Base-by-base conservation (phyloP, 1,140 invertebrate genomes). In the Papilio helenus region DNA sequence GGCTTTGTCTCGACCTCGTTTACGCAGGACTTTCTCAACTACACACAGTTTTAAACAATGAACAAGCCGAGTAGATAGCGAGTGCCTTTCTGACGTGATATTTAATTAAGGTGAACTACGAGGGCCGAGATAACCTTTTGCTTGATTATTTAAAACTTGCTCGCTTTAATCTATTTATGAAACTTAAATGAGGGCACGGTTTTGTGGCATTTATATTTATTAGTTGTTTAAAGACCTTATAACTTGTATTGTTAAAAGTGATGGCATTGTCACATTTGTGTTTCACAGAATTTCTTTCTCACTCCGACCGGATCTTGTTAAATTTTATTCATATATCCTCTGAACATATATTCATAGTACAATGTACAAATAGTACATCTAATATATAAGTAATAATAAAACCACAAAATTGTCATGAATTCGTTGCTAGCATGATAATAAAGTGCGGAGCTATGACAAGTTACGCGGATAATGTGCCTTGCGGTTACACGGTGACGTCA, bases 91-190 rank as follows among this genome's bases (percentile, higher is more conserved):
- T 68, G 61, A 68, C 61, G 14, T 68, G 12, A 68, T 29, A 29
- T 68, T 68, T 68, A 68, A 68, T 68, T 68, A 68, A 68, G 61
- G 61, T 68, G 61, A 68, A 14, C 3, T 68, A 68, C 26, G 10
- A 16, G 3, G 3, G 3, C 4, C 26, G 26, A 18, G 61, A 68
- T 68, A 68, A 68, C 61, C 61, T 68, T 68, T 68, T 68, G 5
- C 3, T 29, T 68, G 12, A 34, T 68, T 68, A 68, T 68, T 34
- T 68, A 29, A 68, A 68, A 68, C 61, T 65, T 8, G 3, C 9
- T 65, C 61, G 61, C 23, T 65, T 65, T 29, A 29, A 34, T 29
- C 14, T 29, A 65, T 29, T 26, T 65, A 65, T 29, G 5, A 34
- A 65, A 29, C 34, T 3, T 16, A 65, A 65, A 29, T 16, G 61